These are phyloP conservation scores for Antechinus stuartii DNA, from an alignment of 2,113 vertebrate species.

Conservation along the genomic window DNA sequence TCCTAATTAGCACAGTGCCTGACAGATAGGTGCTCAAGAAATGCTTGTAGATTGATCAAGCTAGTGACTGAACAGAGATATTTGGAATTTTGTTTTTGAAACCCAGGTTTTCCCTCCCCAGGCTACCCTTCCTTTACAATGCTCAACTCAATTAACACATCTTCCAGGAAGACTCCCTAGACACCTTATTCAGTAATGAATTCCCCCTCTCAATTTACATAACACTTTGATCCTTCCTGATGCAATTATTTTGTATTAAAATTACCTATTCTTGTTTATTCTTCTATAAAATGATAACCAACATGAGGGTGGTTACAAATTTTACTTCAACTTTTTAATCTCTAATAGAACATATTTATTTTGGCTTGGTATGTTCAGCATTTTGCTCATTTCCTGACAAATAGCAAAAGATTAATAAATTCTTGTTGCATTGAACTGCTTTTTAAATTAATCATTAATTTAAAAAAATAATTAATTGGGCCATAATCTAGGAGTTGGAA, in stretches of 20 bases:
- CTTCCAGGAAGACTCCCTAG: background rate
- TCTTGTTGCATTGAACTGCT: background rate
- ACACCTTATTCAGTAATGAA: background rate
- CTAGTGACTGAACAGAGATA: background rate
- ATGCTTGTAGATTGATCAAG: background rate
- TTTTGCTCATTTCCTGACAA: background rate
- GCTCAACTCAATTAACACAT: background rate
- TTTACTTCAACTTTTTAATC: background rate
- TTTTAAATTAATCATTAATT: background rate
- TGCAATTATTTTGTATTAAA: background rate
- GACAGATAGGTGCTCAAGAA: background rate
- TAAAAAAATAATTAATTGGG: background rate
- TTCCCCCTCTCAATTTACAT: background rate
- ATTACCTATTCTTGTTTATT: background rate
- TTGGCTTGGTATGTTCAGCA: background rate
- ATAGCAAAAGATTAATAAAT: background rate
- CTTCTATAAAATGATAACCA: background rate
- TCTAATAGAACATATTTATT: background rate
- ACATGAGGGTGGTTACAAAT: background rate
- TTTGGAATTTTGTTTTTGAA: background rate
- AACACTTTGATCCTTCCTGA: background rate
- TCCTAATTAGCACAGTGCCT: background rate
- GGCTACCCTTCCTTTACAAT: background rate
- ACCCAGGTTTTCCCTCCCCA: background rate
- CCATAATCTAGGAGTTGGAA: constrained; percentile 34